Evolutionary conservation across 2,113 vertebrate species (phyloP).

Genomic region (Manacus vitellinus): DNA sequence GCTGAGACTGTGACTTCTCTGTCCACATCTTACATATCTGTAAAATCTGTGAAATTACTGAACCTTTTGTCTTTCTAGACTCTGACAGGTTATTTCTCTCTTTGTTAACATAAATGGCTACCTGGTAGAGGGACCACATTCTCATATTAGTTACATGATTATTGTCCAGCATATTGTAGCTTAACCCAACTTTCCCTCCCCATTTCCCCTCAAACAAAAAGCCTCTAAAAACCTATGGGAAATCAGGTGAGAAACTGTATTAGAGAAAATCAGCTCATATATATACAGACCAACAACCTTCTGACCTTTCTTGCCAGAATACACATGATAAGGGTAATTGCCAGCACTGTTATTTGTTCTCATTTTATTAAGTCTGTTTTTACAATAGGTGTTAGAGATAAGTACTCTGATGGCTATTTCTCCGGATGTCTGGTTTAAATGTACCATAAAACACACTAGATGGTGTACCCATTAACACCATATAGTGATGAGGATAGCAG

Average conservation of each 20-base stretch:
- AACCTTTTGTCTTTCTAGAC: not conserved
- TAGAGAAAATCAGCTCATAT: conserved; percentile 65
- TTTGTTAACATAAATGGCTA: not conserved
- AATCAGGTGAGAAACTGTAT: conserved; percentile 46
- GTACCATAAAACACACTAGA: not conserved
- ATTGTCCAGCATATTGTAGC: not conserved
- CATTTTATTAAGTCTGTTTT: conserved; percentile 63
- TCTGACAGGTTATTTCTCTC: not conserved
- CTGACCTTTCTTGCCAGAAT: conserved; percentile 54
- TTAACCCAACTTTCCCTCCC: not conserved
- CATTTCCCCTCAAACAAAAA: not conserved
- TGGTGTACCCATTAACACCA: not conserved
- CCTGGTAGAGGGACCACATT: not conserved
- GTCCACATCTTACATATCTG: not conserved
- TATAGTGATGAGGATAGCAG: not conserved
- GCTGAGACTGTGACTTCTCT: not conserved
- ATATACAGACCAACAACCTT: conserved; percentile 49
- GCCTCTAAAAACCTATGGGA: conserved; percentile 39
- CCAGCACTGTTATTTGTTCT: conserved; percentile 51
- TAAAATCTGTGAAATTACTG: not conserved
- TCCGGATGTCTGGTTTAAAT: conserved; percentile 34
- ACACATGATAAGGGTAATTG: conserved; percentile 39
- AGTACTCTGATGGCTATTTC: conserved; percentile 42
- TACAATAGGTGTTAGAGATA: conserved; percentile 46
- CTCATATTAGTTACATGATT: not conserved